Evolutionary conservation across 2,113 vertebrate genomes (phyloP).

Genomic region (Rostratula benghalensis): DNA sequence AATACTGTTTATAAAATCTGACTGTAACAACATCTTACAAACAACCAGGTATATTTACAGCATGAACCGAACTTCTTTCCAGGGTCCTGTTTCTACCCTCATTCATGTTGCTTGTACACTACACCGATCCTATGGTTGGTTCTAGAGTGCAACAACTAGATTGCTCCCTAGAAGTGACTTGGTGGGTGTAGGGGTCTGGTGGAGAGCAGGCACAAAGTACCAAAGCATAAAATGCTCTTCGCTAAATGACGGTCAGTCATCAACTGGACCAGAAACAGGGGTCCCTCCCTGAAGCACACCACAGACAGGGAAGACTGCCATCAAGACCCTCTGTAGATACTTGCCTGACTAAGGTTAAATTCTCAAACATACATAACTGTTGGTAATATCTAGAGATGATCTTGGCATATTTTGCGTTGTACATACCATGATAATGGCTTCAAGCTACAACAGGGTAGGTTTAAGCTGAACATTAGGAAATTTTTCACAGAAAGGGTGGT

Average conservation of each 20-base stretch:
- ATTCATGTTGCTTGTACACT: background rate
- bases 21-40: background rate
- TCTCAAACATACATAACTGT: background rate
- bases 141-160: background rate
- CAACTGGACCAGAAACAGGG: background rate
- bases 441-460: too few relatives aligned
- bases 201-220: background rate
- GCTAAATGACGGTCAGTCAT: accelerated
- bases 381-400: background rate
- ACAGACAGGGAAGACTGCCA: background rate
- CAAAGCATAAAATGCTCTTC: background rate
- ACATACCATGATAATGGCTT: accelerated
- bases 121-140: background rate
- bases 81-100: background rate
- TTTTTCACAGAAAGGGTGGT: too few relatives aligned
- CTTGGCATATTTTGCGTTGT: background rate
- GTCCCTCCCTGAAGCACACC: background rate
- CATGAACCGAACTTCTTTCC: background rate
- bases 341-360: background rate
- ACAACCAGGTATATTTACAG: background rate
- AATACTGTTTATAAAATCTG: background rate
- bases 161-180: background rate
- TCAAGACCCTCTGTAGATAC: background rate
- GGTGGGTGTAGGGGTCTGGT: background rate
- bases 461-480: too few relatives aligned